Evolutionary conservation across 2,888 invertebrate species (phyloP), one percentile per base, ranked within the genome.

Genomic region (Drosophila paracracens): DNA sequence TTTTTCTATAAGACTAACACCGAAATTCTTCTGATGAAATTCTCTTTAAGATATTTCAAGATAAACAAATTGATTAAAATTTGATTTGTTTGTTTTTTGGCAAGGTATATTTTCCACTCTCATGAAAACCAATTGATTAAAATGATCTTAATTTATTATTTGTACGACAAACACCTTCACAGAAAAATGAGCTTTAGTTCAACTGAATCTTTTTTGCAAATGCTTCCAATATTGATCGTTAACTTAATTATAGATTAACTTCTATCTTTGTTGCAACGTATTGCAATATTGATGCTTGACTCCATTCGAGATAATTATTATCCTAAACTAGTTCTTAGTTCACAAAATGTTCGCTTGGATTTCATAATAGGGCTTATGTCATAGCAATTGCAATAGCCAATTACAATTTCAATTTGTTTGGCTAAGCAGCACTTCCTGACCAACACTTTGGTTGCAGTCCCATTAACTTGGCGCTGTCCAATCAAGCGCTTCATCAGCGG

Each of bases 351-450:
- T 21, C 25, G n/a, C 11, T 38, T 38, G 43, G 54, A 69, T 74
- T 65, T 69, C 48, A 70, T 70, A 78, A 74, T 52, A 48, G 43
- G 40, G 46, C 59, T 79, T 70, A 74, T 77, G 57, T 70, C 75
- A 77, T 33, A 33, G 35, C 52, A 57, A 66, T 60, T 63, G 31
- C 35, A 62, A 48, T 53, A 59, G 58, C 36, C 75, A 64, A 67
- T 79, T 79, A 27, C 50, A 48, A 48, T 74, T 79, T 75, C 67
- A 75, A 71, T 75, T 75, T 67, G 61, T 62, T 59, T 79, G 57
- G 43, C 70, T 78, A 64, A 71, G 71, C 75, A 70, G 79, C 79
- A 71, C 57, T 78, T 79, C 79, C 78, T 70, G 70, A 33, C 40
- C 79, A 70, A 62, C 57, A 57, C 52, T 61, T 51, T 58, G 67